phyloP scores from a whole-genome alignment of 2,797 vertebrate species.

The Urophycis tenuis region DNA sequence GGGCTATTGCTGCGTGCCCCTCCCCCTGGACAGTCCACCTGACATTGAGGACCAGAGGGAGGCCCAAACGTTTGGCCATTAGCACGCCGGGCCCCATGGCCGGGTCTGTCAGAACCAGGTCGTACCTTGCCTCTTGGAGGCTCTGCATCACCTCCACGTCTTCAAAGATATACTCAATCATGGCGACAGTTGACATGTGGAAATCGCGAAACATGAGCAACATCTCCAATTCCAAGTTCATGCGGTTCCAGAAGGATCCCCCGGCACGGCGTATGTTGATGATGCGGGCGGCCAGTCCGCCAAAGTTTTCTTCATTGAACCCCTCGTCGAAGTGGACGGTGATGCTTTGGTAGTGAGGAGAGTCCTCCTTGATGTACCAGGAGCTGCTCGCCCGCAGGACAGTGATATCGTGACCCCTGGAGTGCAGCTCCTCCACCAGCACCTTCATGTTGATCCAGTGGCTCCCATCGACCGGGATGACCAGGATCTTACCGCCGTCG shows the following conservation, averaged over 20 bases:
- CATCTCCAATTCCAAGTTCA: constrained; percentile 31
- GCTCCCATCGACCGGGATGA: background rate
- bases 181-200: constrained; percentile 14
- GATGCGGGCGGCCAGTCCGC: background rate
- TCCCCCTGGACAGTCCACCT: constrained; percentile 56
- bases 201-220: constrained; percentile 18
- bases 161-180: constrained; percentile 17
- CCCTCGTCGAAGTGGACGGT: constrained; percentile 2
- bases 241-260: constrained; percentile 28
- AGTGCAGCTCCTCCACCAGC: background rate
- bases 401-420: background rate
- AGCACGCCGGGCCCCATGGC: constrained; percentile 41
- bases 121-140: constrained; percentile 44
- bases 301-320: constrained; percentile 23
- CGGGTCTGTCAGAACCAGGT: constrained; percentile 58
- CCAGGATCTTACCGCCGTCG: constrained; percentile 1
- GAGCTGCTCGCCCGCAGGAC: background rate
- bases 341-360: constrained; percentile 45
- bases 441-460: constrained; percentile 4
- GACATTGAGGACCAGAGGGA: constrained; percentile 59
- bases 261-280: constrained; percentile 23
- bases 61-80: constrained; percentile 45
- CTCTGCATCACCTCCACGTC: constrained; percentile 42
- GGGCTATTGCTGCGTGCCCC: constrained; percentile 44
- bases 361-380: background rate